phyloP scores from a whole-genome alignment of 2,113 vertebrate species.

The Muscicapa adusta region DNA sequence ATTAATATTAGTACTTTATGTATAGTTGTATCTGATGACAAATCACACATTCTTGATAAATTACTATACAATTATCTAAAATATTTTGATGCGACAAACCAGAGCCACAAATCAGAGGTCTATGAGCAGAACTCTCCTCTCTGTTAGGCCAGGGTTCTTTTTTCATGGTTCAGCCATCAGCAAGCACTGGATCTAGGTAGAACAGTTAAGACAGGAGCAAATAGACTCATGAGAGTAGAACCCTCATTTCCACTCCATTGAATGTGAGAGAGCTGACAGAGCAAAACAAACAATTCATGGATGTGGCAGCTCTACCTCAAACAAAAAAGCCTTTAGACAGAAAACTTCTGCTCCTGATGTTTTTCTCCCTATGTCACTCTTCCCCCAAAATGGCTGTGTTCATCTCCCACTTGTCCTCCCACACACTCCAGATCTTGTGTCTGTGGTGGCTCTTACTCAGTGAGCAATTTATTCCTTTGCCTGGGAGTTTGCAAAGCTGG shows the following conservation, averaged over 20 bases:
- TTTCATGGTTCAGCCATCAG: not conserved
- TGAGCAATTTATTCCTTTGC: not conserved
- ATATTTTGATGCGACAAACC: not conserved
- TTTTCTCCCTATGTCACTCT: not conserved
- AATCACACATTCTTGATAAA: not conserved
- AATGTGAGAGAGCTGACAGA: not conserved
- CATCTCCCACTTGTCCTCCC: conserved; percentile 3
- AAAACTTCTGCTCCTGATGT: not conserved
- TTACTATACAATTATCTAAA: not conserved
- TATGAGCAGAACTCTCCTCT: not conserved
- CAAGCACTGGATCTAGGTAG: not conserved
- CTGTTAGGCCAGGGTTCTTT: not conserved
- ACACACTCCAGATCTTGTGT: not conserved
- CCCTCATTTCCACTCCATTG: not conserved
- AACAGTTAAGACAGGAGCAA: not conserved
- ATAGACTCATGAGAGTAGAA: not conserved
- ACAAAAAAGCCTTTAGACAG: not conserved
- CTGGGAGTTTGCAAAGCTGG: not conserved
- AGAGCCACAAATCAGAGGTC: not conserved
- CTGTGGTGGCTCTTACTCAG: conserved; percentile 24
- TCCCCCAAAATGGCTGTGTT: not conserved
- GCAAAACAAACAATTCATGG: not conserved
- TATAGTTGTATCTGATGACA: not conserved
- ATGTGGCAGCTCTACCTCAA: not conserved
- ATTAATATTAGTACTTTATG: not conserved